phyloP scores from a whole-genome alignment of 2,113 vertebrate species.

The Dasyornis broadbenti region DNA sequence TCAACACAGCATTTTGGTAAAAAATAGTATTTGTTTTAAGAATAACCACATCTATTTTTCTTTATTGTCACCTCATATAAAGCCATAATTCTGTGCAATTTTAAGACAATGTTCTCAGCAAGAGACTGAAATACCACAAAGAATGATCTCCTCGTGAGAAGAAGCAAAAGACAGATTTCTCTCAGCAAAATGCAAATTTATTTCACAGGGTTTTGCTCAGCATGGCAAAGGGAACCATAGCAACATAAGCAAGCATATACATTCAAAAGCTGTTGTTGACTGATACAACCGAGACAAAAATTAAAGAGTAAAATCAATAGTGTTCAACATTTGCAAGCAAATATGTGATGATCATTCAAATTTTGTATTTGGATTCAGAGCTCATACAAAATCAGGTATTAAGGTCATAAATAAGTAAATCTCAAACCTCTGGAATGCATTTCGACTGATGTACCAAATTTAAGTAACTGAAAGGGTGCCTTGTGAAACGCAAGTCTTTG shows the following conservation, averaged over 20 bases:
- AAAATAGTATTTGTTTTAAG: constrained; percentile 13
- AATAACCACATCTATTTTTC: neutral
- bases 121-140: constrained; percentile 39
- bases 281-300: neutral
- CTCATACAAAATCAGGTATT: neutral
- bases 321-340: neutral
- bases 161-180: constrained; percentile 11
- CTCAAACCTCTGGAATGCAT: neutral
- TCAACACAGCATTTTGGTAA: neutral
- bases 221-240: constrained; percentile 8
- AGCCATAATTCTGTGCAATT: neutral
- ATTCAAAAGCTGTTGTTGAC: constrained; percentile 5
- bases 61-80: neutral
- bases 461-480: neutral
- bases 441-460: neutral
- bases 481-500: neutral
- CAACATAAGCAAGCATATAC: constrained; percentile 2
- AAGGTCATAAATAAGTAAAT: neutral
- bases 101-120: constrained; percentile 37
- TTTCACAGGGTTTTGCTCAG: constrained; percentile 32
- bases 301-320: neutral
- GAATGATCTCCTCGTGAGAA: constrained; percentile 28
- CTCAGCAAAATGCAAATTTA: neutral
- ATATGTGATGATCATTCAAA: neutral
- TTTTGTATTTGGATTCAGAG: neutral